A percentile compares a stretch with the other conserved stretches of the same genome.
phyloP scores from a whole-genome alignment of 1,140 invertebrate species.

The Dendroctonus valens region DNA sequence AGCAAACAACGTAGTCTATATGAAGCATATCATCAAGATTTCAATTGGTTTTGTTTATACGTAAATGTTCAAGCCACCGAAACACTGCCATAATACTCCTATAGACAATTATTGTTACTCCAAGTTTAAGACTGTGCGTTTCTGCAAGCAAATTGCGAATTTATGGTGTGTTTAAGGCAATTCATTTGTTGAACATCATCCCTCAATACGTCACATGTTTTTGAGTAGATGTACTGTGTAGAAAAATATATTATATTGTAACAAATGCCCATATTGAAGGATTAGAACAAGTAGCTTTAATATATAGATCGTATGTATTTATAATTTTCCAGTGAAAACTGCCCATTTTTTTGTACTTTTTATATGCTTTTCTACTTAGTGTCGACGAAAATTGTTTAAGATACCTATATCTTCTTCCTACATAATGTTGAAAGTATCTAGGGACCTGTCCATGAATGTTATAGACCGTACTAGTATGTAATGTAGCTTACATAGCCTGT shows the following conservation, averaged over 20 bases:
- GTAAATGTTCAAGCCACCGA: conserved; percentile 43
- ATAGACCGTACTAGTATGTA: background rate
- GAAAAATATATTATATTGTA: conserved; percentile 4
- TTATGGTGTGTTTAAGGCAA: conserved; percentile 3
- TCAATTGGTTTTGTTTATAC: conserved; percentile 24
- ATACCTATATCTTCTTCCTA: background rate
- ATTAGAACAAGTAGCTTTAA: conserved; percentile 3
- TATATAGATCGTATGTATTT: too few species aligned
- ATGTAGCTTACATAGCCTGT: conserved; percentile 31
- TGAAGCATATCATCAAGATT: conserved; percentile 38
- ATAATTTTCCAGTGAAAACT: too few species aligned
- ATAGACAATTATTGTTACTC: conserved; percentile 31
- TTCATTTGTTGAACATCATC: conserved; percentile 6
- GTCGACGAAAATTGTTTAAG: conserved; percentile 28
- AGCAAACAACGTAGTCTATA: conserved; percentile 3
- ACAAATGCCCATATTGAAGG: conserved; percentile 7
- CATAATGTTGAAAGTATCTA: too few species aligned
- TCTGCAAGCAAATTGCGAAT: background rate
- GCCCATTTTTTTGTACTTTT: too few species aligned
- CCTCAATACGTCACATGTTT: conserved; percentile 2
- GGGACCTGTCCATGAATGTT: too few species aligned
- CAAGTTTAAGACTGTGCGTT: conserved; percentile 13
- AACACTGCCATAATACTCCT: conserved; percentile 45
- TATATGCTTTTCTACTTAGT: conserved; percentile 34
- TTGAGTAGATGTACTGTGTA: conserved; percentile 4